Base-by-base conservation (phyloP, 1,140 invertebrate species). In the Anagrus nilaparvatae region DNA sequence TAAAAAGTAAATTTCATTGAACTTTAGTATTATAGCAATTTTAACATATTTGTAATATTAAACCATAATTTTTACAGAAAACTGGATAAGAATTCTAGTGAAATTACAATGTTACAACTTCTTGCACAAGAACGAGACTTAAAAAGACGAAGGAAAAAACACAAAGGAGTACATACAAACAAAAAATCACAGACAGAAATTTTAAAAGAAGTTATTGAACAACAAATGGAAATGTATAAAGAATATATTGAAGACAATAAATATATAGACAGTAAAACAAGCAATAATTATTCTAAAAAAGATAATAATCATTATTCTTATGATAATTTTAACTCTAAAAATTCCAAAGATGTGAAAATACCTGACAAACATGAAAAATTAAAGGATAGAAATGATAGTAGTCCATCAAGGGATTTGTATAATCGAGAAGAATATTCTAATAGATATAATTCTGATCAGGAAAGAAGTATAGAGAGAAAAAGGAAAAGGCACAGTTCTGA, bases 151-250 rank as follows among this genome's bases (percentile, higher is more conserved):
- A 65, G 76, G 51, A 59, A 70, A 3, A 77, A 76, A 52, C 76
- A 81, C 48, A 75, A 70, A 56, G 70, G 72, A 17, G 74, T 78
- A 21, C 74, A 79, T 40, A 77, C 74, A 23, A 78, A 77, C 52
- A 71, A 72, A 36, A 73, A 73, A 49, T 79, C 73, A 41, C 72
- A 79, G 19, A 72, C 66, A 0, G 75, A 81, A 59, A 69, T 78
- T 17, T 54, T 80, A 10, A 65, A 75, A 8, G 76, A 78, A 55
- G 67, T 81, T 6, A 78, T 82, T 38, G 61, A 68, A 39, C 71
- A 75, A 21, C 78, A 81, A 55, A 76, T 76, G 67, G 64, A 69
- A 21, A 45, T 65, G 33, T 64, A 58, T 17, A 18, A 14, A 4
- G 62, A 69, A 38, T 55, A 62, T 37, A 29, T 64, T 16, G 29